Conservation (phyloP, 2,113 vertebrate genomes). For the Sialia sialis region DNA sequence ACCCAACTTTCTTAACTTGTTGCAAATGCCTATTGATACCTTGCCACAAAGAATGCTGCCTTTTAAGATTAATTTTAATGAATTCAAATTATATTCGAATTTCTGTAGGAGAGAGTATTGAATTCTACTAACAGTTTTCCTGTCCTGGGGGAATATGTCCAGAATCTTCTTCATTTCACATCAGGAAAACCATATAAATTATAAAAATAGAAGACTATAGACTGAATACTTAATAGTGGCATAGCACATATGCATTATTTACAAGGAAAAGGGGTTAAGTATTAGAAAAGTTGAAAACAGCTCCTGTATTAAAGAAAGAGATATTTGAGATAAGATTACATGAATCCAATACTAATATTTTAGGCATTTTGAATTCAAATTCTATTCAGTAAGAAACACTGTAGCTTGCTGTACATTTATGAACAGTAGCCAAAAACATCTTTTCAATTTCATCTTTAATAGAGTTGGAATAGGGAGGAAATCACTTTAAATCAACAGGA, state of each 20-base stretch:
- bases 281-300: not conserved
- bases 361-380: not conserved
- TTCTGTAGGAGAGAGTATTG: not conserved
- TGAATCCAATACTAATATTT: not conserved
- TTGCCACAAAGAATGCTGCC: not conserved
- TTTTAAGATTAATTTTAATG: conserved; percentile 30
- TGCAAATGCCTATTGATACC: not conserved
- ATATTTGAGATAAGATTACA: not conserved
- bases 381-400: not conserved
- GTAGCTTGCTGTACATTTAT: not conserved
- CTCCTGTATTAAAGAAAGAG: not conserved
- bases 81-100: conserved; percentile 30
- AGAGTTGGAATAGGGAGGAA: not conserved
- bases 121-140: not conserved
- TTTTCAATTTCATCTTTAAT: not conserved
- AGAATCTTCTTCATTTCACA: conserved; percentile 8
- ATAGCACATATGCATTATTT: conserved; percentile 35
- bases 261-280: not conserved
- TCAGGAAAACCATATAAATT: not conserved
- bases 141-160: not conserved
- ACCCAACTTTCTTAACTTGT: not conserved
- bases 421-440: not conserved
- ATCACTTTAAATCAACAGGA: not conserved
- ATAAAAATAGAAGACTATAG: conserved; percentile 14
- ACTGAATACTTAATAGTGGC: not conserved